Percentiles rank a stretch among this genome's conserved stretches.
phyloP scores from a whole-genome alignment of 2,797 vertebrate genomes.

The Emys orbicularis region DNA sequence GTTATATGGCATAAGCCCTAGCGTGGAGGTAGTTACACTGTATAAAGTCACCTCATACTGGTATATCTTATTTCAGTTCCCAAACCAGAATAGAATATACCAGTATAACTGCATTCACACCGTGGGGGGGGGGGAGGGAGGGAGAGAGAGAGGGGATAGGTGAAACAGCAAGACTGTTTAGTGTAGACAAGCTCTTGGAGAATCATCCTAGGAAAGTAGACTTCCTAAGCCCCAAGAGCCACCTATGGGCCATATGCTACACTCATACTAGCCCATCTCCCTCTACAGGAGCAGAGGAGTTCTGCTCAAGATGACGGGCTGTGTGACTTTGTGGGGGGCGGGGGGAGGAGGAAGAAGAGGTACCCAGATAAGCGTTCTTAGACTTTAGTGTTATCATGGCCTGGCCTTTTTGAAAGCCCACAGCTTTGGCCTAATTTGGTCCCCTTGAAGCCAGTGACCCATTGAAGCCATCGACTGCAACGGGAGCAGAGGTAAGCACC shows the following conservation, averaged over 20 bases:
- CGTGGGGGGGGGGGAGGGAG: rapidly evolving
- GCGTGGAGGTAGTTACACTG: background rate
- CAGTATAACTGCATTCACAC: background rate
- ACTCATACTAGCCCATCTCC: background rate
- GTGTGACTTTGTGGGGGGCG: background rate
- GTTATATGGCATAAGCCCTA: background rate
- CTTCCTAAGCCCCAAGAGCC: background rate
- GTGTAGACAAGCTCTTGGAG: background rate
- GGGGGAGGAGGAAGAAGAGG: rapidly evolving
- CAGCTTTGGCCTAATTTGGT: rapidly evolving
- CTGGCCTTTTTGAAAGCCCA: background rate
- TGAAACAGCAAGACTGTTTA: background rate
- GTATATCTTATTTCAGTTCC: background rate
- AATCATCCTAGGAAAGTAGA: background rate
- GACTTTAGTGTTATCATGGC: background rate
- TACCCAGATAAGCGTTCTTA: background rate
- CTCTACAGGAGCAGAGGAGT: rapidly evolving
- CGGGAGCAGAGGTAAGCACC: background rate
- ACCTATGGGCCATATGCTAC: background rate
- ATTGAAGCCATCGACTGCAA: background rate
- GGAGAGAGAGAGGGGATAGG: no score
- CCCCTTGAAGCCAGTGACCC: background rate
- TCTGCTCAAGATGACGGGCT: rapidly evolving
- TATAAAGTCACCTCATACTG: background rate
- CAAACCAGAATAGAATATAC: background rate